phyloP scores from a whole-genome alignment of 2,113 vertebrate genomes.

The Myotis davidii region DNA sequence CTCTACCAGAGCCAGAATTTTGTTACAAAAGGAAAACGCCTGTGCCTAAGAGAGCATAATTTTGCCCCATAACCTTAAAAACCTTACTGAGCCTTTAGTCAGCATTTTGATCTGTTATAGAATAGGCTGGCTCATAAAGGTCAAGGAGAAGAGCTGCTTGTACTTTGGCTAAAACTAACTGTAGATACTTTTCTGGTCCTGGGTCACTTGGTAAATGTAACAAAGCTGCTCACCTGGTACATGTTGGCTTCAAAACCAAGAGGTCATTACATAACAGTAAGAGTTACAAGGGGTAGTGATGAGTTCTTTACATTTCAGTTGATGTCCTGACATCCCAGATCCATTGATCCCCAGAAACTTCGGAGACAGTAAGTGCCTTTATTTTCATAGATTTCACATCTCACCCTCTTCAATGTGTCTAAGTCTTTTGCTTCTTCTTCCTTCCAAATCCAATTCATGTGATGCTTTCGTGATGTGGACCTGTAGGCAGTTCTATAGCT shows the following conservation, averaged over 20 bases:
- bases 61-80: background rate
- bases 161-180: background rate
- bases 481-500: background rate
- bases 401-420: background rate
- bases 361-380: background rate
- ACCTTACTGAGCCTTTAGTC: background rate
- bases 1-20: background rate
- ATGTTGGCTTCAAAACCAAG: background rate
- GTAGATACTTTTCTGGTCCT: background rate
- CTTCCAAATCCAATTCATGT: background rate
- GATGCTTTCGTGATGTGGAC: background rate
- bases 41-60: background rate
- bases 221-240: too few relatives aligned
- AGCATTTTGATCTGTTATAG: background rate
- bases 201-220: background rate
- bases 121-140: background rate
- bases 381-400: background rate
- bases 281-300: accelerated
- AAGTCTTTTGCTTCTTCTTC: background rate
- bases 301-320: background rate
- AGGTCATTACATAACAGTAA: background rate
- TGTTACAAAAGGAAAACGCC: background rate
- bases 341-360: background rate
- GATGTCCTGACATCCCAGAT: background rate
- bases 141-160: background rate